Evolutionary conservation across 2,113 vertebrate species (phyloP).

Genomic region (Cynoglossus semilaevis): DNA sequence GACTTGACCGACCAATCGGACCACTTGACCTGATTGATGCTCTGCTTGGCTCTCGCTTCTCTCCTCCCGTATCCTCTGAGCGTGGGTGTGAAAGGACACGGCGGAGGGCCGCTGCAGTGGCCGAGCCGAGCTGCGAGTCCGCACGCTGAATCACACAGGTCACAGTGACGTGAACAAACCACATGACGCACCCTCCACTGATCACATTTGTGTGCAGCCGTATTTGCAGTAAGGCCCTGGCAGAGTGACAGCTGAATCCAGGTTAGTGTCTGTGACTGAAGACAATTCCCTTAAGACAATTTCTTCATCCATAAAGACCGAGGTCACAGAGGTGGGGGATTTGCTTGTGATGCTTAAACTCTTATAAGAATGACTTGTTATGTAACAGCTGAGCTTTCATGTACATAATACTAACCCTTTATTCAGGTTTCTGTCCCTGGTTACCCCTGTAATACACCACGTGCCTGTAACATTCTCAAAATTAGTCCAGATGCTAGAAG

Average conservation of each 20-base stretch:
- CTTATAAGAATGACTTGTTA: conserved; percentile 25
- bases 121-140: too few species aligned
- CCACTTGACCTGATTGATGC: conserved; percentile 68
- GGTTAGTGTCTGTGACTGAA: conserved; percentile 20
- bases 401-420: conserved; percentile 40
- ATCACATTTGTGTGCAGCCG: conserved; percentile 26
- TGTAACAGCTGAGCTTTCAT: conserved; percentile 40
- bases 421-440: conserved; percentile 64
- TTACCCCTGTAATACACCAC: conserved; percentile 57
- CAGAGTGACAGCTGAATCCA: conserved; percentile 14
- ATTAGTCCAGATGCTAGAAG: conserved; percentile 23
- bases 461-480: conserved; percentile 70
- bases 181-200: conserved; percentile 17
- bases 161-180: conserved; percentile 22
- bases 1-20: conserved; percentile 58
- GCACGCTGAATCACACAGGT: too few species aligned
- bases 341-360: background rate
- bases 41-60: conserved; percentile 27
- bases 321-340: too few species aligned
- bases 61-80: conserved; percentile 26
- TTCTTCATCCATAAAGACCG: too few species aligned
- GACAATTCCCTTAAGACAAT: too few species aligned
- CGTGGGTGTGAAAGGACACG: conserved; percentile 33
- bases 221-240: conserved; percentile 1
- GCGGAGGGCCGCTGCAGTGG: conserved; percentile 9